Evolutionary conservation across 2,113 vertebrate genomes (phyloP).

Genomic region (Takifugu bimaculatus): DNA sequence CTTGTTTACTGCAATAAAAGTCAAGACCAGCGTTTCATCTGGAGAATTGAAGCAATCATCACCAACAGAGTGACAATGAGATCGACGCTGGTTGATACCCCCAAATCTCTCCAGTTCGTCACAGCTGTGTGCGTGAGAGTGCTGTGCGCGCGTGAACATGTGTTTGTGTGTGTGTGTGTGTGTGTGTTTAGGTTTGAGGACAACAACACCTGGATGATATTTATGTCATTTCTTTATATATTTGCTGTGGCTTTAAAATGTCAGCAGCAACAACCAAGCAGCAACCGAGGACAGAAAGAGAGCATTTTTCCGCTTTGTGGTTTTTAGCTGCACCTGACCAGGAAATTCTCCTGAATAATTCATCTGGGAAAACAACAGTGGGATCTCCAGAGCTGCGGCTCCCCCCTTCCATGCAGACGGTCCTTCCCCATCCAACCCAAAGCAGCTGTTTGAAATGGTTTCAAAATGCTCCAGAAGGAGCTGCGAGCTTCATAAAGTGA

Average conservation of each 20-base stretch:
- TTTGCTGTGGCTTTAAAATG: neutral
- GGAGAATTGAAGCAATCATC: slow-evolving; percentile 18
- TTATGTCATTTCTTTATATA: slow-evolving; percentile 3
- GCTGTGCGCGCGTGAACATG: too few relatives aligned
- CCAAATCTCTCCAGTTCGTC: slow-evolving; percentile 1
- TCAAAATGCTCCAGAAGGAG: too few relatives aligned
- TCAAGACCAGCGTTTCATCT: slow-evolving; percentile 28
- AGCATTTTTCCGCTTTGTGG: neutral
- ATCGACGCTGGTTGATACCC: neutral
- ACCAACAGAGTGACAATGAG: slow-evolving; percentile 13
- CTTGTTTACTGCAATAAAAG: slow-evolving; percentile 30
- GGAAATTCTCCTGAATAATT: too few relatives aligned
- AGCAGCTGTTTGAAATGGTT: too few relatives aligned
- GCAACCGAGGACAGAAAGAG: slow-evolving; percentile 4
- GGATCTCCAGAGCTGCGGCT: too few relatives aligned
- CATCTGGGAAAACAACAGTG: too few relatives aligned
- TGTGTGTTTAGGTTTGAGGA: slow-evolving; percentile 29
- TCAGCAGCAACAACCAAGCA: neutral
- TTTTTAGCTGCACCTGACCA: too few relatives aligned
- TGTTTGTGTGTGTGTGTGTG: slow-evolving; percentile 1
- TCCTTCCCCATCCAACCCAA: too few relatives aligned
- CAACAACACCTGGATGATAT: slow-evolving; percentile 13
- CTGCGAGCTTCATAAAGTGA: too few relatives aligned
- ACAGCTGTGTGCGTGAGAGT: too few relatives aligned
- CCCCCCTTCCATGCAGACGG: too few relatives aligned